Evolutionary conservation across 2,113 vertebrate species (phyloP).

Genomic region (Mesocricetus auratus): DNA sequence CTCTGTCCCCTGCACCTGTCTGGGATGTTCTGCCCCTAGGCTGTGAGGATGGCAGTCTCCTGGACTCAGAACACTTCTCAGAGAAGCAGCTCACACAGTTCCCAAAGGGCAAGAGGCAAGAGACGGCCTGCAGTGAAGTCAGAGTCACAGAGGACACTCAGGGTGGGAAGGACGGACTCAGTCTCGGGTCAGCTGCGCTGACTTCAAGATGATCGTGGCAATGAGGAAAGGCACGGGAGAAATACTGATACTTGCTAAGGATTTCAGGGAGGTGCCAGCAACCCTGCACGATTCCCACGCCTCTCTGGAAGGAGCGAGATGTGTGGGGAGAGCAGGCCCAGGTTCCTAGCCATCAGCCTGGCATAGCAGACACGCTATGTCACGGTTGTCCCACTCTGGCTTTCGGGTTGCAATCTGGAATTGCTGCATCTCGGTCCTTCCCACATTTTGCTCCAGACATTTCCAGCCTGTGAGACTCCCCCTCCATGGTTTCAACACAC

Average conservation of each 20-base stretch:
- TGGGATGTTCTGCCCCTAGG: too few relatives aligned
- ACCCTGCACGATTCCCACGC: rapidly evolving
- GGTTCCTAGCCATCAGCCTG: not conserved
- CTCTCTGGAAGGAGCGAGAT: not conserved
- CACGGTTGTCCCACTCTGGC: not conserved
- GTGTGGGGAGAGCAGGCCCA: not conserved
- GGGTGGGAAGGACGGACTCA: not conserved
- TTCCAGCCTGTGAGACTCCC: not conserved
- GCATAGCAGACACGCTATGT: too few relatives aligned
- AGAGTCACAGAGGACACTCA: rapidly evolving
- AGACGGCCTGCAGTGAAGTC: not conserved
- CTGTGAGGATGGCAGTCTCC: rapidly evolving
- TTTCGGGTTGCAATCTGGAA: not conserved
- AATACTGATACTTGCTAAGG: rapidly evolving
- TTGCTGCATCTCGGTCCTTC: not conserved
- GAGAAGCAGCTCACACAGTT: not conserved
- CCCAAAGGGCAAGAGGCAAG: not conserved
- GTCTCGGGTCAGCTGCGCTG: not conserved
- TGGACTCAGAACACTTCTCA: not conserved
- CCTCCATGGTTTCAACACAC: not conserved
- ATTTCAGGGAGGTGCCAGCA: not conserved
- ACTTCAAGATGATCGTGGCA: not conserved
- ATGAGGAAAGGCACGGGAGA: not conserved
- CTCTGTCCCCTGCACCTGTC: not conserved
- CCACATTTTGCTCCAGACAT: not conserved